phyloP scores from a whole-genome alignment of 30 jellyfish, hydroid and myxozoan species.

The Aurelia sp. region DNA sequence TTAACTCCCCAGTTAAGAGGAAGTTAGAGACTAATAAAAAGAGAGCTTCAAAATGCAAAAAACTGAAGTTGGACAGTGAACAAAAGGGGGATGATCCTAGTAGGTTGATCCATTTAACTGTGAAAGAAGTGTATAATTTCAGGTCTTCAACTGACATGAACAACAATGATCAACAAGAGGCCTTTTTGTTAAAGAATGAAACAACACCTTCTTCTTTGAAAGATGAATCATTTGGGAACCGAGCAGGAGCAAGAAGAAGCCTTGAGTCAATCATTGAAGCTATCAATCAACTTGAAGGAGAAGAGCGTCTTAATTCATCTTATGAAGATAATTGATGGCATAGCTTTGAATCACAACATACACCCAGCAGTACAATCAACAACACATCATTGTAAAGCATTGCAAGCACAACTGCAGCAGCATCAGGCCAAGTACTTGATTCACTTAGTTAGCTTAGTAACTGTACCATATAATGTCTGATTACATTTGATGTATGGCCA shows the following conservation, averaged over 20 bases:
- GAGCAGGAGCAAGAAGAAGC: constrained; percentile 87
- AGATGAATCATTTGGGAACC: constrained; percentile 47
- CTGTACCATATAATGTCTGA: too few species aligned
- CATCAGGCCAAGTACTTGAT: too few species aligned
- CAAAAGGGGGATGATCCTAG: constrained; percentile 11
- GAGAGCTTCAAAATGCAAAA: constrained; percentile 57
- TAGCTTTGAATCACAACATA: too few species aligned
- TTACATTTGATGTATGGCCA: too few species aligned
- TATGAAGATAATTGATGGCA: constrained; percentile 7
- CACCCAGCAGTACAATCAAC: too few species aligned
- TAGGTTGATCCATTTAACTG: constrained; percentile 11
- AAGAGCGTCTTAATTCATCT: constrained; percentile 41
- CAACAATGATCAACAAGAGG: constrained; percentile 23
- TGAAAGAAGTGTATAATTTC: constrained; percentile 45
- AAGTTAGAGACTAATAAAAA: constrained; percentile 28
- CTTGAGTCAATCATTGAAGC: constrained; percentile 96
- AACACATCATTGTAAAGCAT: too few species aligned
- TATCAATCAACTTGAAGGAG: constrained; percentile 91
- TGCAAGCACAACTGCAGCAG: too few species aligned
- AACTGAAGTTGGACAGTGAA: constrained; percentile 49
- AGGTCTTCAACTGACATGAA: constrained; percentile 30
- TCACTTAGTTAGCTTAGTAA: too few species aligned
- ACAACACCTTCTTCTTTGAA: constrained; percentile 55
- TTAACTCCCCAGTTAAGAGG: constrained; percentile 71
- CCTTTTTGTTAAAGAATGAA: constrained; percentile 30